These are phyloP conservation scores for Aleiodes alternator DNA, from an alignment of 2,888 invertebrate genomes.

Conservation along the genomic window DNA sequence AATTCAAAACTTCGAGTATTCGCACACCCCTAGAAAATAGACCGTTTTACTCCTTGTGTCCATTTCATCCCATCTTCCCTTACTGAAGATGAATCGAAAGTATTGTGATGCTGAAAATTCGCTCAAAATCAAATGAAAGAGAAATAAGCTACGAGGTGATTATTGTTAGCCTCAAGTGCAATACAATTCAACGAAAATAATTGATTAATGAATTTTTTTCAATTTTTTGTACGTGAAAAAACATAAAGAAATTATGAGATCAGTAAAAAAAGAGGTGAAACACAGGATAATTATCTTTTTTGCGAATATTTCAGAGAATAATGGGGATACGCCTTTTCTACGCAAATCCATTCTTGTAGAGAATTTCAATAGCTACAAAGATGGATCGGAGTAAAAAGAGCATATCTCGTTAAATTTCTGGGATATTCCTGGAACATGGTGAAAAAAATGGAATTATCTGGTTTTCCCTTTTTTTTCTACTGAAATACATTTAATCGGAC, in stretches of 20 bases:
- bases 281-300: too few relatives aligned
- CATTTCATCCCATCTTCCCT: too few relatives aligned
- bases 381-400: too few relatives aligned
- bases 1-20: too few relatives aligned
- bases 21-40: too few relatives aligned
- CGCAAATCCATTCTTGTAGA: too few relatives aligned
- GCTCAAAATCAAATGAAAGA: constrained; percentile 18
- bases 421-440: not conserved
- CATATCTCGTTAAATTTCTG: not conserved
- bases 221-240: not conserved
- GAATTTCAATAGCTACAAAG: too few relatives aligned
- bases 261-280: not conserved
- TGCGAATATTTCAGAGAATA: not conserved
- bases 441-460: not conserved
- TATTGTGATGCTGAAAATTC: constrained; percentile 30
- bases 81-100: not conserved
- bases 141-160: not conserved
- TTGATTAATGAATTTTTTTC: constrained; percentile 16
- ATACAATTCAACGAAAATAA: constrained; percentile 11
- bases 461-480: not conserved
- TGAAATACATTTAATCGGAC: constrained; percentile 21
- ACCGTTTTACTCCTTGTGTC: too few relatives aligned
- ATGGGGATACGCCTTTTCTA: too few relatives aligned
- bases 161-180: constrained; percentile 18
- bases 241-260: too few relatives aligned